Evolutionary conservation across 2,888 invertebrate genomes (phyloP), one percentile per base, ranked within the genome.

Genomic region (Esperia sulphurella): DNA sequence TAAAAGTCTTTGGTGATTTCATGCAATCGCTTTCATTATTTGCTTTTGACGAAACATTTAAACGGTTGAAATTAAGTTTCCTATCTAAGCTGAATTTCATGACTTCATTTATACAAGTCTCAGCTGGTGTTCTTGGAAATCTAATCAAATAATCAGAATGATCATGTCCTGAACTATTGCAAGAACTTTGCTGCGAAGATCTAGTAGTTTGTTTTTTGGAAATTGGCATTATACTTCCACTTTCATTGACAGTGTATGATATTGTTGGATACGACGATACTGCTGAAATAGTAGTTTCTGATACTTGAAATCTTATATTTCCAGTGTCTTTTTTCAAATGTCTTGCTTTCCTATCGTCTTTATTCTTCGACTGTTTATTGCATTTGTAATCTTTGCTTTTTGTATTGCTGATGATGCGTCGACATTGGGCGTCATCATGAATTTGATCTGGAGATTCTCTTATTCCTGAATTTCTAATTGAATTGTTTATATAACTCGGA

Each of bases 151-250:
- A 58, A 43, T 54, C 54, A n/a, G 57, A 46, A 47, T 52, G 37
- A 29, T 59, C 57, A 40, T 58, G 45, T 8, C 53, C 48, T 10
- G 57, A 62, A 14, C 56, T 60, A 37, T 63, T 53, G 46, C 53
- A 58, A 14, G 55, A 65, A 39, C 39, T 39, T 37, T 37, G 37
- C 37, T 7, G 1, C 1, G n/a, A 37, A 13, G 39, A 14, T 39
- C 9, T 14, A 5, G 46, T 48, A 42, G 46, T 49, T n/a, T 37
- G 39, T 13, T 35, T 43, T 29, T 3, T 45, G 4, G 39, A 39
- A 14, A 37, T 6, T 10, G 39, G 39, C 8, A 14, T n/a, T 1
- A 14, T 8, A 14, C 39, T 39, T n/a, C 39, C 39, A 7, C 14
- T 14, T 7, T 14, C n/a, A 14, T 39, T 4, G 35, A 35, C 35